Evolutionary conservation across 2,113 vertebrate genomes (phyloP).

Genomic region (Sula dactylatra): DNA sequence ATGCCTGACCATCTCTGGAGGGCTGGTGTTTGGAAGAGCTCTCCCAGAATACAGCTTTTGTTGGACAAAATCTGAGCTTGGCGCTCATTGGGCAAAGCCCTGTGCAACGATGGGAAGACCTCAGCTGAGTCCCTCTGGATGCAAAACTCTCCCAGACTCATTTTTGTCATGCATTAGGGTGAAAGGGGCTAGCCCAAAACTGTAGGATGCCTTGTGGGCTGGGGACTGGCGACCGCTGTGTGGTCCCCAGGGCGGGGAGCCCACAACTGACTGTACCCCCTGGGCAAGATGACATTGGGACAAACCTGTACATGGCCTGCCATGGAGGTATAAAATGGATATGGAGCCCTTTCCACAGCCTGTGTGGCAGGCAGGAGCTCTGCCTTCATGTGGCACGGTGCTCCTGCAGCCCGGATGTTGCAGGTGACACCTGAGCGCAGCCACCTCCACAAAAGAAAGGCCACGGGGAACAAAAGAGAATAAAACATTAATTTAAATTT

Average conservation of each 20-base stretch:
- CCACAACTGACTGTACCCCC: accelerated
- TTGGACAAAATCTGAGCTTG: background rate
- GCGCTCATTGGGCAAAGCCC: background rate
- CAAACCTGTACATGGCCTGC: background rate
- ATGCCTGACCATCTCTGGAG: background rate
- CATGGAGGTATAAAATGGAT: background rate
- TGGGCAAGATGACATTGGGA: background rate
- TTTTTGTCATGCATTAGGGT: background rate
- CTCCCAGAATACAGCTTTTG: background rate
- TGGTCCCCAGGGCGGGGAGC: background rate
- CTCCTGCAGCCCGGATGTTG: background rate
- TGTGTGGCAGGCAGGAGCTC: background rate
- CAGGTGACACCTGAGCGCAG: accelerated
- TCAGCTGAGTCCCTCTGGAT: background rate
- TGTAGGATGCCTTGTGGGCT: accelerated
- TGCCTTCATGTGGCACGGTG: accelerated
- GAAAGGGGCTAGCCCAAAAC: background rate
- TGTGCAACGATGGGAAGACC: background rate
- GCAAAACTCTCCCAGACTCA: background rate
- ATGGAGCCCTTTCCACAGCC: background rate
- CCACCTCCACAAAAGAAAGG: background rate
- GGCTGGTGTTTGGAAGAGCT: background rate
- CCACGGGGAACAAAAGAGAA: background rate
- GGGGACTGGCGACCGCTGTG: accelerated
- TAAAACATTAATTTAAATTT: conserved; percentile 29